Evolutionary conservation across 2,888 invertebrate species (phyloP).

Genomic region (Hydropsyche betteni): DNA sequence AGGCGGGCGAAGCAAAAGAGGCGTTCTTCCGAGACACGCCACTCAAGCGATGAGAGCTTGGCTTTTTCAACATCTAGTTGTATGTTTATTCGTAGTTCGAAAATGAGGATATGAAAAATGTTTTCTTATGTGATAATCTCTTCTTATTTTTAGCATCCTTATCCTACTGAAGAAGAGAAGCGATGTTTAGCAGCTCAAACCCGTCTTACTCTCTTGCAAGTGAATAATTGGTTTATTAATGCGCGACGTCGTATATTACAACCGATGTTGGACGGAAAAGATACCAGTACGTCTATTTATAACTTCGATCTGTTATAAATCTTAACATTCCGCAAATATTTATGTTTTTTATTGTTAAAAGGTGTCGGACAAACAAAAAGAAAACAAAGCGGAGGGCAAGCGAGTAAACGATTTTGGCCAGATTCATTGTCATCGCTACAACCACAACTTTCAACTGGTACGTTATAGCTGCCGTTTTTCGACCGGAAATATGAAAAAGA

Average conservation of each 20-base stretch:
- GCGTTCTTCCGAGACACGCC: slow-evolving; percentile 93
- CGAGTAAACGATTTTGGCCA: slow-evolving; percentile 79
- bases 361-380: slow-evolving; percentile 67
- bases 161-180: slow-evolving; percentile 95
- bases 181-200: slow-evolving; percentile 89
- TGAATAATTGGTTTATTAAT: slow-evolving; percentile 95
- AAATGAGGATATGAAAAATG: too few relatives aligned
- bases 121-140: not conserved
- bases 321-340: slow-evolving; percentile 40
- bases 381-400: slow-evolving; percentile 68
- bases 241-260: slow-evolving; percentile 89
- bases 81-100: slow-evolving; percentile 61
- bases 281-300: slow-evolving; percentile 39
- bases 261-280: slow-evolving; percentile 83
- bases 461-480: not conserved
- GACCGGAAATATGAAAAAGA: not conserved
- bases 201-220: slow-evolving; percentile 86
- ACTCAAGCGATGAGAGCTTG: slow-evolving; percentile 96
- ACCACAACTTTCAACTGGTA: slow-evolving; percentile 70
- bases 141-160: slow-evolving; percentile 79
- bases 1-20: slow-evolving; percentile 79
- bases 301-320: too few relatives aligned
- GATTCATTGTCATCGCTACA: slow-evolving; percentile 72
- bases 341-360: slow-evolving; percentile 49
- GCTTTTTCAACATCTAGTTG: slow-evolving; percentile 96